Percentiles rank a stretch among this genome's conserved stretches.
Conservation (phyloP, 2,888 invertebrate species). For the Scrobipalpa costella region DNA sequence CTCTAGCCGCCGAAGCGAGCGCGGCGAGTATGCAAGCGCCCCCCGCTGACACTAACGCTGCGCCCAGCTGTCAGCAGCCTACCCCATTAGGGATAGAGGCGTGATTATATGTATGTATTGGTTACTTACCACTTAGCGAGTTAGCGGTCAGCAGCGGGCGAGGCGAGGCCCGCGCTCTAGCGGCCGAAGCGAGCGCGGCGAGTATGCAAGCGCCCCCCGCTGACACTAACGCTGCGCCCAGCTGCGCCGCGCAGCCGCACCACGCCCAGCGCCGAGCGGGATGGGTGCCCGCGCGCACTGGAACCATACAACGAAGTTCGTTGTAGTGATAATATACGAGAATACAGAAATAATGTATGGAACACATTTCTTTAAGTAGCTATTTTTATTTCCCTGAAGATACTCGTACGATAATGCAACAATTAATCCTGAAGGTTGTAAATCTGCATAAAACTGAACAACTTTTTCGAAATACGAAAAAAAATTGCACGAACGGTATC, state of each 20-base stretch:
- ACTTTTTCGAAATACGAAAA: no score
- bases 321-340: not conserved
- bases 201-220: constrained; percentile 86
- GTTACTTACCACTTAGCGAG: constrained; percentile 84
- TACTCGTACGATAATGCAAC: no score
- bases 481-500: no score
- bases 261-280: constrained; percentile 87
- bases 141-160: constrained; percentile 87
- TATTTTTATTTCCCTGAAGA: no score
- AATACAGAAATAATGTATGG: not conserved
- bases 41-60: no score
- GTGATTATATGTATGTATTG: no score
- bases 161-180: constrained; percentile 83
- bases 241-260: constrained; percentile 86
- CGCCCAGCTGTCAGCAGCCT: no score
- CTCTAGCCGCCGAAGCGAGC: no score
- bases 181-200: constrained; percentile 90
- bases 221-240: constrained; percentile 86
- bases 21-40: no score
- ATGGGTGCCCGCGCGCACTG: constrained; percentile 69
- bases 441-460: no score
- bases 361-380: not conserved
- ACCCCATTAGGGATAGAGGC: no score
- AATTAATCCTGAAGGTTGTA: no score
- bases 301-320: constrained; percentile 32